Percentiles rank a stretch among this genome's conserved stretches.
Evolutionary conservation across 2,888 invertebrate species (phyloP).

Genomic region (Volucella inanis): DNA sequence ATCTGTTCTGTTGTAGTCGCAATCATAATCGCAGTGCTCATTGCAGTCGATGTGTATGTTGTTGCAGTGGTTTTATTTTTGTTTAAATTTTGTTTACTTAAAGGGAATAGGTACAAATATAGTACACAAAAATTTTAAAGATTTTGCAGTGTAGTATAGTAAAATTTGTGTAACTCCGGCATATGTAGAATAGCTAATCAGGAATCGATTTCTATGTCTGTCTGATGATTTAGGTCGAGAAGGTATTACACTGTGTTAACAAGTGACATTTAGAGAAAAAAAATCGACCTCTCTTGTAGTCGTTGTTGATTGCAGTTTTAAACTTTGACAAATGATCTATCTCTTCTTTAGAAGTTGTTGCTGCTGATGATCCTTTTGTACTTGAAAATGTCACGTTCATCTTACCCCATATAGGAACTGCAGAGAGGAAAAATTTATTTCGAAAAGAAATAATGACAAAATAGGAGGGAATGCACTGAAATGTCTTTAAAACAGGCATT

Average conservation of each 20-base stretch:
- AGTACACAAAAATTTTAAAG: constrained; percentile 28
- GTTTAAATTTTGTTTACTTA: constrained; percentile 54
- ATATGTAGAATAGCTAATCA: constrained; percentile 23
- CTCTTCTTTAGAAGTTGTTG: no score
- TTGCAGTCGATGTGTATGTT: neutral
- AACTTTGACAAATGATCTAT: no score
- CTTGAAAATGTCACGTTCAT: no score
- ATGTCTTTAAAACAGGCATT: no score
- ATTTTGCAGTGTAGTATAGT: constrained; percentile 58
- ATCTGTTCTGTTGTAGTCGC: neutral
- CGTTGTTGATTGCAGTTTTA: neutral
- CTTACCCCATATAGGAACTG: no score
- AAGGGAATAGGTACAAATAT: constrained; percentile 45
- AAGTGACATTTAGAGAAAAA: neutral
- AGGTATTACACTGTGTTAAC: neutral
- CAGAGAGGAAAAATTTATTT: no score
- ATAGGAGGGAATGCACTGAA: no score
- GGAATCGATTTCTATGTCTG: constrained; percentile 46
- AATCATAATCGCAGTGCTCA: no score
- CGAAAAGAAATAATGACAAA: no score
- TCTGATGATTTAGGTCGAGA: constrained; percentile 27
- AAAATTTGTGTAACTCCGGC: neutral
- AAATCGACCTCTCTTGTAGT: neutral
- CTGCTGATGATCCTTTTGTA: no score
- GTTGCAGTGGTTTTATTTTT: constrained; percentile 34